Evolutionary conservation across 2,888 invertebrate species (phyloP).

Genomic region (Podabrus alpinus): DNA sequence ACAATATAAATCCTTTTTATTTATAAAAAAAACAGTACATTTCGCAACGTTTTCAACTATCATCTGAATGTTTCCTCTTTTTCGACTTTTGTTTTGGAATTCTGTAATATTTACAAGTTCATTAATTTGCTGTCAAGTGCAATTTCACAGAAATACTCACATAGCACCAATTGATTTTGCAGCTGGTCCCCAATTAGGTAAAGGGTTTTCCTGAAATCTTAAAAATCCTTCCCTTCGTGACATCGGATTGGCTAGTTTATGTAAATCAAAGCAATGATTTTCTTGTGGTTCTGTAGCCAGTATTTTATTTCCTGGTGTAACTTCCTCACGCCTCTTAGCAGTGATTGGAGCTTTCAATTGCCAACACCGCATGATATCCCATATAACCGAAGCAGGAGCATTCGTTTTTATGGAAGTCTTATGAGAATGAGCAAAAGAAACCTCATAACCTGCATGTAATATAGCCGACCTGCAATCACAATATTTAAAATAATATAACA

Average conservation of each 20-base stretch:
- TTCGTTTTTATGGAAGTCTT: conserved; percentile 90
- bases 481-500: conserved; percentile 10
- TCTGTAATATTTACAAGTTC: not conserved
- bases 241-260: conserved; percentile 77
- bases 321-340: conserved; percentile 60
- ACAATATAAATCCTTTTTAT: not conserved
- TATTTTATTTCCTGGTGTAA: conserved; percentile 61
- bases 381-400: conserved; percentile 83
- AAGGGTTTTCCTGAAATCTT: conserved; percentile 86
- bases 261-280: conserved; percentile 59
- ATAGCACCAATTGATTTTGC: conserved; percentile 73
- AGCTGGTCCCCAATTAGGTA: conserved; percentile 91
- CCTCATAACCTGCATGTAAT: conserved; percentile 85
- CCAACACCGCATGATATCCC: conserved; percentile 92
- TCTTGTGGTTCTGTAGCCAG: conserved; percentile 59
- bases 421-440: conserved; percentile 90
- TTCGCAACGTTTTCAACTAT: not conserved
- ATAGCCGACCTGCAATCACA: conserved; percentile 77
- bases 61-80: not conserved
- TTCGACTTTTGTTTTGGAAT: not conserved
- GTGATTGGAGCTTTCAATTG: conserved; percentile 69
- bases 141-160: conserved; percentile 57
- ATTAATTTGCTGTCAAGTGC: not conserved
- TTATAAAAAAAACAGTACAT: not conserved
- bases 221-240: conserved; percentile 74